These are phyloP conservation scores for Cephus pulcher DNA, from an alignment of 2,888 invertebrate genomes.

Conservation along the genomic window DNA sequence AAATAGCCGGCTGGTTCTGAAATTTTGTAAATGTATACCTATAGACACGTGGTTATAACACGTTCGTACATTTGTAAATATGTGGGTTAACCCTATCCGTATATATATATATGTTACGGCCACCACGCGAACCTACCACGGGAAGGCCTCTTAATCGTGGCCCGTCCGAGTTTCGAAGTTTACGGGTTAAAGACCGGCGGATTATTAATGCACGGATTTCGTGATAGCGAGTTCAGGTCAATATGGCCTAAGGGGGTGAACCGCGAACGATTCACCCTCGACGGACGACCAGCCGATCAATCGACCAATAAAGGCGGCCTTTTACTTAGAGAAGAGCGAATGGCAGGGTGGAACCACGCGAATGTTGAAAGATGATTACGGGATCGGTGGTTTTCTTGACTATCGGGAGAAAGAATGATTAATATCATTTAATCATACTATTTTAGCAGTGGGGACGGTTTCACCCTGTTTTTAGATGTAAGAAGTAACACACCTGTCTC, in stretches of 20 bases:
- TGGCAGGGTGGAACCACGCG: background rate
- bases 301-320: conserved; percentile 12
- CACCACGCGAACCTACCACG: background rate
- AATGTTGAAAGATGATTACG: background rate
- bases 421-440: conserved; percentile 21
- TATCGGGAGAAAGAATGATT: conserved; percentile 16
- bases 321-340: background rate
- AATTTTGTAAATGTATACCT: background rate
- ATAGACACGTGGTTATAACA: background rate
- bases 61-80: background rate
- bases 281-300: conserved; percentile 5
- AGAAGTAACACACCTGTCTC: background rate
- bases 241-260: background rate
- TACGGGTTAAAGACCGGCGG: conserved; percentile 52
- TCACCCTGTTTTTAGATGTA: background rate
- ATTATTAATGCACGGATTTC: conserved; percentile 57
- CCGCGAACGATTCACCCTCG: background rate
- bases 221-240: conserved; percentile 35
- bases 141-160: background rate
- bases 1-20: background rate
- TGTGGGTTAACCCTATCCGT: background rate
- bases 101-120: background rate
- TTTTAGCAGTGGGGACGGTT: background rate
- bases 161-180: conserved; percentile 54
- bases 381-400: background rate